A percentile compares a stretch with the other conserved stretches of the same genome.
Conservation (phyloP, 1,140 invertebrate species). For the Drosophila dunni region DNA sequence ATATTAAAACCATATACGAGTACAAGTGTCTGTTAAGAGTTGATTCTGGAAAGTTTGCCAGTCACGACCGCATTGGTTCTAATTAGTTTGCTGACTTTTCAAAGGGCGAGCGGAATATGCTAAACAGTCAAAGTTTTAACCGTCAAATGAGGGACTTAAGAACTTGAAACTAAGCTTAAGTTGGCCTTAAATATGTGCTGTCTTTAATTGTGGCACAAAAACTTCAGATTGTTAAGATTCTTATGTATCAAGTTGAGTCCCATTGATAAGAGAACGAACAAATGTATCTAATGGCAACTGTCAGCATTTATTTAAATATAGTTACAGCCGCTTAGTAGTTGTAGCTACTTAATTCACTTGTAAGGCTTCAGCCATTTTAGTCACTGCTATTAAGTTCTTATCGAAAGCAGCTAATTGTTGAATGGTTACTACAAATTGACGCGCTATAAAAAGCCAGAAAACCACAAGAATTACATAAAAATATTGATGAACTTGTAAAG, state of each 20-base stretch:
- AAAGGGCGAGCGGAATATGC: slow-evolving; percentile 15
- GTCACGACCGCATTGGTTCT: slow-evolving; percentile 34
- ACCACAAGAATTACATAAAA: slow-evolving; percentile 41
- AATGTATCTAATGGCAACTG: neutral
- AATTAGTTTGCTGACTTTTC: slow-evolving; percentile 32
- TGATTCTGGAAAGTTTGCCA: slow-evolving; percentile 16
- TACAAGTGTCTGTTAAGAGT: slow-evolving; percentile 10
- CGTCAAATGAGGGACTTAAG: slow-evolving; percentile 18
- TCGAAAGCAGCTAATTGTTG: slow-evolving; percentile 31
- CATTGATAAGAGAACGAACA: neutral
- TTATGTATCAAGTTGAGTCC: neutral
- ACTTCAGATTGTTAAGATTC: neutral
- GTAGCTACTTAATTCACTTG: neutral
- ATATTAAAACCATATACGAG: slow-evolving; percentile 10
- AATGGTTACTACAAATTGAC: slow-evolving; percentile 33
- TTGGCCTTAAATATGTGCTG: too few relatives aligned
- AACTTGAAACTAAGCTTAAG: slow-evolving; percentile 10
- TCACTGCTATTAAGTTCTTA: slow-evolving; percentile 15
- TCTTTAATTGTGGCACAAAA: neutral
- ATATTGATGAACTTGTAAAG: slow-evolving; percentile 50
- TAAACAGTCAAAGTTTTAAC: slow-evolving; percentile 24
- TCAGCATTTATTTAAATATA: too few relatives aligned
- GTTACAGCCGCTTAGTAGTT: too few relatives aligned
- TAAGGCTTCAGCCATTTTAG: neutral
- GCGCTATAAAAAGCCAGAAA: slow-evolving; percentile 32